These are phyloP conservation scores for Hycleus cichorii DNA, from an alignment of 1,140 invertebrate species.

Conservation along the genomic window DNA sequence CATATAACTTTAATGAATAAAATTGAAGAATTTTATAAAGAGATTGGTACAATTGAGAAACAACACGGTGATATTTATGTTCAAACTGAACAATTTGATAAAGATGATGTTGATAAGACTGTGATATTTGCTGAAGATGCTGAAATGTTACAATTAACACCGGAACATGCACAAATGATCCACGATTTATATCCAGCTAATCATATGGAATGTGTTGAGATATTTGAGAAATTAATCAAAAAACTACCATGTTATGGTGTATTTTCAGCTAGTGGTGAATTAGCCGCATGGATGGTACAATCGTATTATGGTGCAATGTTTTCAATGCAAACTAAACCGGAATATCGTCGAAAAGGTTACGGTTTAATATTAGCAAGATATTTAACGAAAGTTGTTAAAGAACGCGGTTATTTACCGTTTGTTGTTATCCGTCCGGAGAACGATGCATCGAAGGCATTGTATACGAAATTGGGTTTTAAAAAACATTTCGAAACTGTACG, in stretches of 20 bases:
- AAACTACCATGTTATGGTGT: constrained; percentile 70
- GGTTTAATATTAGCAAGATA: constrained; percentile 59
- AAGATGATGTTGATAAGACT: constrained; percentile 10
- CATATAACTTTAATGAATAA: constrained; percentile 67
- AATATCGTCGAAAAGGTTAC: constrained; percentile 70
- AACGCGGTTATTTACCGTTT: constrained; percentile 70
- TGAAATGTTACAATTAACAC: constrained; percentile 61
- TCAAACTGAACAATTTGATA: constrained; percentile 3
- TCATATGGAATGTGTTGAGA: constrained; percentile 72
- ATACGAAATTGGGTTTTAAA: constrained; percentile 70
- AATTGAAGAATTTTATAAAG: constrained; percentile 57
- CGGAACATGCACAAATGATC: constrained; percentile 69
- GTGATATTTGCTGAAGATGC: constrained; percentile 49
- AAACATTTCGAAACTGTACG: constrained; percentile 68
- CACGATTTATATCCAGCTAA: constrained; percentile 78
- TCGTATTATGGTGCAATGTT: constrained; percentile 85
- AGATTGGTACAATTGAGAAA: constrained; percentile 59
- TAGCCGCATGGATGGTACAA: constrained; percentile 80
- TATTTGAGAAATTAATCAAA: constrained; percentile 69
- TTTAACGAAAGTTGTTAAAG: constrained; percentile 57
- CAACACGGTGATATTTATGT: constrained; percentile 70
- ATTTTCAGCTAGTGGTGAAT: constrained; percentile 55
- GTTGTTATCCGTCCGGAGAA: constrained; percentile 81
- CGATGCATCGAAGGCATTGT: constrained; percentile 70
- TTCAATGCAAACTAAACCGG: constrained; percentile 80